These are phyloP conservation scores for Lycocorax pyrrhopterus DNA, from an alignment of 2,113 vertebrate species.

Conservation along the genomic window DNA sequence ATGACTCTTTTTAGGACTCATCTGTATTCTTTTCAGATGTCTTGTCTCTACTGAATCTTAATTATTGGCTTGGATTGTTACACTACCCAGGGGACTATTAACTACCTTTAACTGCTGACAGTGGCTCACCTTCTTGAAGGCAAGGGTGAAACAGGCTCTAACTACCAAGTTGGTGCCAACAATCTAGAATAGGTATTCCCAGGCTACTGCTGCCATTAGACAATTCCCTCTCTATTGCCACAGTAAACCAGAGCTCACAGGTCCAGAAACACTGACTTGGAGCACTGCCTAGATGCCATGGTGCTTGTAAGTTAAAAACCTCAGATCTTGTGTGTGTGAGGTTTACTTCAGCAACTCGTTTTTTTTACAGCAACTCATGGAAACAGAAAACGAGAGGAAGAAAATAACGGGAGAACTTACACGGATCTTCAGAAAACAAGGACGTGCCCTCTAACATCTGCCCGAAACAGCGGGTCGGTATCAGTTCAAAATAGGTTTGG, in stretches of 20 bases:
- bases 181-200: neutral
- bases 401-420: neutral
- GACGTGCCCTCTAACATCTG: neutral
- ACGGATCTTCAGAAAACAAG: neutral
- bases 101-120: neutral
- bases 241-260: neutral
- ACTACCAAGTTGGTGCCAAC: neutral
- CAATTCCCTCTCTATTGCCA: neutral
- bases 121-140: neutral
- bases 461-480: fast-evolving
- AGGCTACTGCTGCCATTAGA: neutral
- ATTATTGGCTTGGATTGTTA: neutral
- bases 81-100: neutral
- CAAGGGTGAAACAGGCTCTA: neutral
- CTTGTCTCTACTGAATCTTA: neutral
- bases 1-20: neutral
- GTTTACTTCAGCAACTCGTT: neutral
- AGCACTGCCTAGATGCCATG: neutral
- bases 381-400: neutral
- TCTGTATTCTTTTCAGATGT: neutral
- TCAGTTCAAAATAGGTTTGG: neutral
- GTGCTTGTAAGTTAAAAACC: neutral
- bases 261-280: neutral
- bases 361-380: neutral
- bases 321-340: neutral